These are phyloP conservation scores for Arbacia lixula DNA, from an alignment of 53 echinoderm and acorn worm species.

Conservation along the genomic window DNA sequence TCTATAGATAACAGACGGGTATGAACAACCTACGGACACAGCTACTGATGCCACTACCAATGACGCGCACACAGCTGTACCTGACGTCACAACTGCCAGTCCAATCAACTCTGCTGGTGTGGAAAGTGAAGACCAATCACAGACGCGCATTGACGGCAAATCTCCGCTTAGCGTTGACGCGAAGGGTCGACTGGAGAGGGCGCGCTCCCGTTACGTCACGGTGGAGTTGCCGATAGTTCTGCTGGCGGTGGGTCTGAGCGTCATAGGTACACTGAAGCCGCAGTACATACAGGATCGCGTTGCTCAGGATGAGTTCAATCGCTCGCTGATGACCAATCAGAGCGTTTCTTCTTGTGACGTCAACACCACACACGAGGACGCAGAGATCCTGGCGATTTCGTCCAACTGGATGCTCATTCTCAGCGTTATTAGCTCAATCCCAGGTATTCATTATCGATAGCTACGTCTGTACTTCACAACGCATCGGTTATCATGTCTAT, in stretches of 20 bases:
- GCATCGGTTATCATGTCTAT: too few species aligned
- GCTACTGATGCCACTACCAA: too few species aligned
- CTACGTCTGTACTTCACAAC: too few species aligned
- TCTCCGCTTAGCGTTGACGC: too few species aligned
- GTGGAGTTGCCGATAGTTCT: constrained; percentile 30
- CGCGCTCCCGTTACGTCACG: constrained; percentile 41
- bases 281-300: constrained; percentile 35
- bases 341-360: not conserved
- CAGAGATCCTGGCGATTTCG: constrained; percentile 1
- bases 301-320: not conserved
- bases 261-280: constrained; percentile 1
- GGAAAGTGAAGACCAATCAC: too few species aligned
- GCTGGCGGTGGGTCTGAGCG: not conserved
- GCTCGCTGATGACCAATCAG: not conserved
- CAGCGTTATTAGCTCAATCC: not conserved
- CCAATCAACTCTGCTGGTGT: too few species aligned
- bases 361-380: not conserved
- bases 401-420: not conserved
- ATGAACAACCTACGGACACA: too few species aligned
- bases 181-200: constrained; percentile 22
- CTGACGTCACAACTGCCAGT: too few species aligned
- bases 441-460: too few species aligned
- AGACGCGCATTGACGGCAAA: too few species aligned
- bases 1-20: too few species aligned
- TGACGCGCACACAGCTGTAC: too few species aligned